Base-by-base conservation (phyloP, 1,140 invertebrate species). In the Hyles vespertilio region DNA sequence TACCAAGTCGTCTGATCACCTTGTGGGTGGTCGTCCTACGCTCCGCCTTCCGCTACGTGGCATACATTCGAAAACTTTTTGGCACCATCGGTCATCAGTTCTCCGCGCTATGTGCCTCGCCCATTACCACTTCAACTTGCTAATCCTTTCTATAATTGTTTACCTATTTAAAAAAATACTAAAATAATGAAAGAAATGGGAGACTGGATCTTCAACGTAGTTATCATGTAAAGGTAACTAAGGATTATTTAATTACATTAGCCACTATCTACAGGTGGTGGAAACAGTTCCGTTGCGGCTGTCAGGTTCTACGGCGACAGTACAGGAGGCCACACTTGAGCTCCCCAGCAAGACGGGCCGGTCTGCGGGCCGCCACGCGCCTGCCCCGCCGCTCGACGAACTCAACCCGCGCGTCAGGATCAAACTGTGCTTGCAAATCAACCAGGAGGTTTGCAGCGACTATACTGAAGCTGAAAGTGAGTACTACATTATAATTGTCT, bases 381-480 rank as follows among this genome's bases (percentile, higher is more conserved):
- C 84, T 3, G 86, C 91, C 32, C 86, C 91, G 22, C 85, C 90
- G 47, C 77, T 90, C 12, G 93, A 92, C 66, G 91, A 92, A 11
- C 86, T 91, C 11, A 92, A 92, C 62, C 92, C 94, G 0, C 91
- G 92, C 36, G 92, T 97, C 11, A 87, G 95, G 32, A 93, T 96
- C 2, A 94, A 94, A 67, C 87, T 97, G 2, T 97, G 96, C 66
- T 87, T 97, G 43, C 91, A 93, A 67, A 92, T 93, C 5, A 95
- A 95, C 77, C 91, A 92, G 33, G 93, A 95, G 33, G 94, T 94
- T 62, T 97, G 96, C 79, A 95, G 96, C 36, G 94, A 96, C 36
- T 95, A 95, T 81, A 91, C 92, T 3, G 93, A 94, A 77, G 95
- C 95, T 33, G 93, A 95, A 71, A 93, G 95, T 96, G 87, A 95